Base-by-base conservation (phyloP, 53 echinoderm and acorn worm genomes). In the Echinometra lucunter region DNA sequence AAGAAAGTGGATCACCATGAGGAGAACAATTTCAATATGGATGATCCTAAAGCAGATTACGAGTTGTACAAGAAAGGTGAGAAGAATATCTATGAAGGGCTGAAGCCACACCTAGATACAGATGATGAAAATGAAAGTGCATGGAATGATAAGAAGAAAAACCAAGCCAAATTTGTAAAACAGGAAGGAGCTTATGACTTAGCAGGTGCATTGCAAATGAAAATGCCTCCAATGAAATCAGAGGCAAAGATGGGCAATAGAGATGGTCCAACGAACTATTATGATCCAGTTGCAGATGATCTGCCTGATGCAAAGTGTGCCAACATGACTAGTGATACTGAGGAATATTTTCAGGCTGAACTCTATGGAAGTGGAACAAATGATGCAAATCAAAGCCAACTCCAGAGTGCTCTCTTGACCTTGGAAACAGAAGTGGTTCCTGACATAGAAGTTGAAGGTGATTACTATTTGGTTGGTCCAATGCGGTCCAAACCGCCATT, bases 51-150 rank as follows among this genome's bases (percentile, higher is more conserved):
- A 25, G 60, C 47, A 27, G 94, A 94, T 63, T 94, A 94, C 34
- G 63, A 82, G 83, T 82, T 42, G n/a, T 94, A 94, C 53, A 94
- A 94, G 45, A 82, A 58, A 83, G 85, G 85, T 12, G 63, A 94
- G 66, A 2, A 32, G 4, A 94, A 94, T 63, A 85, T 94, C 85
- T 94, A 94, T 63, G 94, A 66, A 40, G 94, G 94, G 11, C 30
- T 94, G 94, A 82, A 58, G 57, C 66, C 82, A 42, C 58, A 83
- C 6, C 32, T 57, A 53, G 57, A 78, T 37, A 57, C 40, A 19
- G 85, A 85, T 42, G 83, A 63, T 82, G 94, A 66, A 28, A 92
- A 89, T 38, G 60, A 89, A 4, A 2, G 57, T 25, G 37, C 38
- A 21, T 57, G 58, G 60, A 55, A 89, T 19, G 60, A 58, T 37